Evolutionary conservation across 35 echinoderm and acorn worm species (phyloP), one percentile per base, ranked within the genome.

Genomic region (Ophiothrix spiculata): DNA sequence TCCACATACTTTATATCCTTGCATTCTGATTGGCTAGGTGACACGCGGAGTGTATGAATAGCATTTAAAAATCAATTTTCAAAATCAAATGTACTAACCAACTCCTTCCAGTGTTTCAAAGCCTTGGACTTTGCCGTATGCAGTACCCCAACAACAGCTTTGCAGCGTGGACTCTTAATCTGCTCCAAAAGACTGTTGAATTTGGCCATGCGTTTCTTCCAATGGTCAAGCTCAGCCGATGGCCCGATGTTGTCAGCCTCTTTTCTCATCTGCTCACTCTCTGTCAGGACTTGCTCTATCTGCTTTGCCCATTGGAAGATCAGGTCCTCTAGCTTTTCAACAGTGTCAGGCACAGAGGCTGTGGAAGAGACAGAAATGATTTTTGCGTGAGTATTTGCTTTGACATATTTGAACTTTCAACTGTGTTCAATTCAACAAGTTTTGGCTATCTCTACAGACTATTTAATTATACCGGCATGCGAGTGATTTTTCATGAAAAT

Each of bases 221-320:
- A 99, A 69, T 99, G 96, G 76, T 99, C 96, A 40, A 99, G 92
- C 80, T 99, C 96, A 35, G 96, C 96, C 39, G 96, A 81, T 14
- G 96, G 96, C 21, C 96, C 96, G 36, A 99, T 99, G 86, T 99
- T 92, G 40, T 99, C 96, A 16, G 96, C 96, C 40, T 99, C 96
- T 56, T 99, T 99, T 31, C 96, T 81, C 96, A 99, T 99, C 87
- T 99, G 96, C 80, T 99, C 96, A 31, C 96, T 99, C 92, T 99
- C 86, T 8, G 96, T 85, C 33, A 99, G 86, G n/a, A 99, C 96
- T 54, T 99, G 96, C 39, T 94, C 96, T 75, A 99, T 99, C 86
- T 99, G 96, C 86, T 89, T 99, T 19, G 89, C 80, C 96, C 96
- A 99, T 84, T 88, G 86, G 0, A 90, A 45, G 63, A 89, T 94